These are phyloP conservation scores for Upupa epops DNA, from an alignment of 2,113 vertebrate species.

Conservation along the genomic window DNA sequence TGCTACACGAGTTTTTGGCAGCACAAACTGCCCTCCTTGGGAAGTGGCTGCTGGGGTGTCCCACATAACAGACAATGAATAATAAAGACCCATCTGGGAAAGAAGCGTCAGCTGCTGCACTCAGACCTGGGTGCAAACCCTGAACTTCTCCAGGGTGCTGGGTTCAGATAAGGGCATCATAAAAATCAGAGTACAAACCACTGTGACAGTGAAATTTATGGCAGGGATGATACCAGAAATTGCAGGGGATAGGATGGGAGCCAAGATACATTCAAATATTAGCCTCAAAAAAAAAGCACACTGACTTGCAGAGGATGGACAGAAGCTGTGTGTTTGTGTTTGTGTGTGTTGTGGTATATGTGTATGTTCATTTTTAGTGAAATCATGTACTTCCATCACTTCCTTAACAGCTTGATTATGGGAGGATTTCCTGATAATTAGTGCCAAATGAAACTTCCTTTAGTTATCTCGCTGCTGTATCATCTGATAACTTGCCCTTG, in stretches of 20 bases:
- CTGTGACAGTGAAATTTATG: neutral
- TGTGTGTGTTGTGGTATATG: neutral
- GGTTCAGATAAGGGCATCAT: neutral
- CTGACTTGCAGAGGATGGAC: conserved; percentile 10
- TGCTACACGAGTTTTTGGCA: neutral
- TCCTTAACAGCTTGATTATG: conserved; percentile 47
- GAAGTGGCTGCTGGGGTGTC: neutral
- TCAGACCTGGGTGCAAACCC: neutral
- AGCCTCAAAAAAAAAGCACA: neutral
- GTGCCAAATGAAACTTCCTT: conserved; percentile 57
- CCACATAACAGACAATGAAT: neutral
- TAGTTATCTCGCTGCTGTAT: conserved; percentile 58
- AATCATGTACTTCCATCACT: conserved; percentile 25
- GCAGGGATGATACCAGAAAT: neutral
- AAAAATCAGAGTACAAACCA: neutral
- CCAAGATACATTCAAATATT: neutral
- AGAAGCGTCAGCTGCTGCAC: neutral
- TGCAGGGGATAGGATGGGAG: neutral
- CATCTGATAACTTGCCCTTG: conserved; percentile 58
- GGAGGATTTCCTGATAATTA: conserved; percentile 61
- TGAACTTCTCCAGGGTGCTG: neutral
- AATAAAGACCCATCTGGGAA: neutral
- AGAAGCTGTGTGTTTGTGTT: neutral
- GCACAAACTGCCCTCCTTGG: neutral
- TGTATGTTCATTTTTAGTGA: conserved; percentile 27